Conservation (phyloP, 2,797 vertebrate genomes). For the Spinus pinus region DNA sequence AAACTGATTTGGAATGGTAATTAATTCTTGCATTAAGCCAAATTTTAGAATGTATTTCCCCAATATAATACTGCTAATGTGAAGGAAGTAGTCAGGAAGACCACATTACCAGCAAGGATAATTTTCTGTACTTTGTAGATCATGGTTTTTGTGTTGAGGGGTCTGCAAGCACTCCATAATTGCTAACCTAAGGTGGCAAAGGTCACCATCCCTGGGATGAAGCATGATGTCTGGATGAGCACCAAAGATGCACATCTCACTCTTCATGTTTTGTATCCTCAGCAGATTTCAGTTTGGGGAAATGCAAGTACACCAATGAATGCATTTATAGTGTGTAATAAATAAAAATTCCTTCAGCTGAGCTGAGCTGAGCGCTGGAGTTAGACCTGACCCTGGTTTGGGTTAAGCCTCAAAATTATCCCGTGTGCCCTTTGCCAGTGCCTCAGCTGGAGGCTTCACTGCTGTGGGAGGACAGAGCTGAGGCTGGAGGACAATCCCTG, state of each 20-base stretch:
- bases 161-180: not conserved
- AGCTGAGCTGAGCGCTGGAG: not conserved
- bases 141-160: not conserved
- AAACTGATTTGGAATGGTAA: slow-evolving; percentile 14
- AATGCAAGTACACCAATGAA: slow-evolving; percentile 24
- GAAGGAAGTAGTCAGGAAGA: not conserved
- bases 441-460: not conserved
- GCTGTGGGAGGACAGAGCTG: not conserved
- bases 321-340: not conserved
- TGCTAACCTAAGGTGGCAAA: not conserved
- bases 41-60: not conserved
- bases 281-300: not conserved
- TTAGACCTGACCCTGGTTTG: not conserved
- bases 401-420: not conserved
- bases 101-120: not conserved
- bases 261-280: not conserved
- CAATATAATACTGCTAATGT: not conserved
- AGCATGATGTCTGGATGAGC: not conserved
- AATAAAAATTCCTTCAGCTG: not conserved
- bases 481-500: not conserved
- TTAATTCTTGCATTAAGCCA: not conserved
- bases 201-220: not conserved
- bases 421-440: not conserved
- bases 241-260: not conserved
- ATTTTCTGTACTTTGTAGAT: not conserved